phyloP scores from a whole-genome alignment of 2,888 invertebrate species.

The Coelinius sp. region DNA sequence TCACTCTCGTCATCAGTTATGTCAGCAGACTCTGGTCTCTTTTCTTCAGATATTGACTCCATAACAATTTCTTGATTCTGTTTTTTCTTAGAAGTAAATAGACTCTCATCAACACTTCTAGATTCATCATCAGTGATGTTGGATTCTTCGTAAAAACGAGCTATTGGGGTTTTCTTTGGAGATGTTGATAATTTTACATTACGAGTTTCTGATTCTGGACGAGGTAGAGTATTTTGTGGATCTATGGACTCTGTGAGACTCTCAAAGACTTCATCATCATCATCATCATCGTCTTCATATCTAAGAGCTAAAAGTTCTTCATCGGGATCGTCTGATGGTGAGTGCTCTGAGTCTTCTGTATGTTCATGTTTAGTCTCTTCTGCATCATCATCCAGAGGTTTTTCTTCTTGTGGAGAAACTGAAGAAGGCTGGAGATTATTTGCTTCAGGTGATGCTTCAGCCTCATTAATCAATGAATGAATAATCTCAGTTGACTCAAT shows the following conservation, averaged over 20 bases:
- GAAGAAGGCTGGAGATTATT: too few species aligned
- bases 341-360: neutral
- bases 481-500: neutral
- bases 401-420: neutral
- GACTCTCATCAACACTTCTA: constrained; percentile 43
- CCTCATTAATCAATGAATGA: neutral
- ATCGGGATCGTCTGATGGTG: constrained; percentile 42
- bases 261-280: constrained; percentile 46
- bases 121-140: constrained; percentile 63
- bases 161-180: constrained; percentile 29
- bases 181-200: neutral
- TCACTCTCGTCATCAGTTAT: constrained; percentile 58
- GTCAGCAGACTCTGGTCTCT: constrained; percentile 43
- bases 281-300: constrained; percentile 43
- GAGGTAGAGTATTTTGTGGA: too few species aligned
- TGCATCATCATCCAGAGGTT: neutral
- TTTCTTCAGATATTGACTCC: constrained; percentile 34
- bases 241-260: constrained; percentile 46
- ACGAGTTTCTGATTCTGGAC: constrained; percentile 12
- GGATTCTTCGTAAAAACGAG: constrained; percentile 39
- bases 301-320: constrained; percentile 44
- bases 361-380: constrained; percentile 1
- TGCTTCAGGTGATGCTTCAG: neutral
- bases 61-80: constrained; percentile 28
- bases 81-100: neutral